Evolutionary conservation across 1,140 invertebrate genomes (phyloP), one percentile per base, ranked within the genome.

Genomic region (Monochamus saltuarius): DNA sequence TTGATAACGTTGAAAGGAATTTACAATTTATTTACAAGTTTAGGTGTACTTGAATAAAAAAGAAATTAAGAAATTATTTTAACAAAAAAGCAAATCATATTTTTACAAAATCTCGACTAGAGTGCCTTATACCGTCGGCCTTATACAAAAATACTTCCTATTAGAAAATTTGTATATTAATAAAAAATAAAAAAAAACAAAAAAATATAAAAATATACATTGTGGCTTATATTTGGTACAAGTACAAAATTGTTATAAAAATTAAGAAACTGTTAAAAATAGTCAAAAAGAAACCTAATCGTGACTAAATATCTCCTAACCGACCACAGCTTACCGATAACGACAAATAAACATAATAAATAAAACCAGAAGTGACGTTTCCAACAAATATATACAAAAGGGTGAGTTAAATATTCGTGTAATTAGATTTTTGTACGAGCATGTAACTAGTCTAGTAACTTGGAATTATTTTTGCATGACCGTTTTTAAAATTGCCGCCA

Each of bases 61-160:
- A 35, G 53, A 54, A 63, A 57, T 64, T 57, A 50, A 57, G 58
- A 59, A 39, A 57, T 72, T 69, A 68, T 67, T 68, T 72, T 72
- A 59, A 61, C 55, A 61, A 40, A 64, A 67, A 67, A 50, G 59
- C 68, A 63, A 72, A 68, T 54, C 58, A 57, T 69, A 71, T 70
- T 73, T 75, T 73, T 75, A 67, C 69, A 70, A 71, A 67, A 67
- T 66, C 54, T 66, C 65, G 73, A 75, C 73, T 68, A 58, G 65
- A 70, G 73, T 75, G 73, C 73, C 73, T 75, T 75, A 75, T 66
- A 63, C 66, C 62, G 72, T 75, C 73, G 73, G 73, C 73, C 73
- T 75, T 75, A 75, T 69, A 67, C 53, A 56, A 70, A 64, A 64
- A 67, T 61, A 59, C 68, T 70, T 69, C 69, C 64, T 73, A 73